A percentile compares a stretch with the other conserved stretches of the same genome.
Evolutionary conservation across 2,113 vertebrate genomes (phyloP).

Genomic region (Vulpes lagopus): DNA sequence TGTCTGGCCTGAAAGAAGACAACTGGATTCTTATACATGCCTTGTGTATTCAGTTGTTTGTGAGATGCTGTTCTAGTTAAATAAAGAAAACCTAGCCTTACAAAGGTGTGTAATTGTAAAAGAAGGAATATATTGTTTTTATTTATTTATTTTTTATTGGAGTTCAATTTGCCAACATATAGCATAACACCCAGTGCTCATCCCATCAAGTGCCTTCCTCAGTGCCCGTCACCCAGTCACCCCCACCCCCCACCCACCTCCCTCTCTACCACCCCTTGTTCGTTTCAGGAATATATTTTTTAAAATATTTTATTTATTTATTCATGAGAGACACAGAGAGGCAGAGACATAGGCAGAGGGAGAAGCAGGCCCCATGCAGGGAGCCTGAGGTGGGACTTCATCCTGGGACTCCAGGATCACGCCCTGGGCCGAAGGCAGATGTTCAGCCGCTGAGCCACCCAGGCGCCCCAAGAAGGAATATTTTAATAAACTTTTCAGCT

Average conservation of each 20-base stretch:
- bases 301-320: neutral
- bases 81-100: conserved; percentile 28
- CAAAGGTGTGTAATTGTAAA: conserved; percentile 12
- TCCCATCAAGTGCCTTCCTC: no score
- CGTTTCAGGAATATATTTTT: neutral
- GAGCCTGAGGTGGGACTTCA: neutral
- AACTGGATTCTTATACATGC: conserved; percentile 1
- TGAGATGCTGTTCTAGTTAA: neutral
- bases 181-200: no score
- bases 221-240: no score
- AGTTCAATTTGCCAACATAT: no score
- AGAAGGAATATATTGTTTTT: neutral
- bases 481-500: conserved; percentile 39
- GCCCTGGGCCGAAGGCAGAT: no score
- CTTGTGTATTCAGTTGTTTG: conserved; percentile 20
- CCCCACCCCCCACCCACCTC: no score
- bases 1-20: conserved; percentile 14
- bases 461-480: neutral
- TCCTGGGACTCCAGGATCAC: neutral
- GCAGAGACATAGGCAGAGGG: neutral
- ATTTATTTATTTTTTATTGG: neutral
- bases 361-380: neutral
- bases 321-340: neutral
- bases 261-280: no score
- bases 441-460: neutral